Evolutionary conservation across 1,140 invertebrate species (phyloP).

Genomic region (Dreissena rostriformis): DNA sequence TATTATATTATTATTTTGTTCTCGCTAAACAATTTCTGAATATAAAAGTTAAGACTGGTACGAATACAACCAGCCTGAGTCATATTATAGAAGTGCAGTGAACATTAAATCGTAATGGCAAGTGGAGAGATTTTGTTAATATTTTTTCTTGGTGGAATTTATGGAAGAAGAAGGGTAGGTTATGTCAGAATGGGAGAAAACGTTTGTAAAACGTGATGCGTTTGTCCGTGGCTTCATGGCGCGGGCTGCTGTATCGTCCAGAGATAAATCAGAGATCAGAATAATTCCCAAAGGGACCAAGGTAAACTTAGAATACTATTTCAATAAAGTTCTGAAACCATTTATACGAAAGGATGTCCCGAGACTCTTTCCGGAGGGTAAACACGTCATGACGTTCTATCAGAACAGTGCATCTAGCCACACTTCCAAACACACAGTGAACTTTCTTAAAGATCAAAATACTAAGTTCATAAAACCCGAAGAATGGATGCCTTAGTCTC

Average conservation of each 20-base stretch:
- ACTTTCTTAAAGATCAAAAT: constrained; percentile 5
- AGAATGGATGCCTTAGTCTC: constrained; percentile 7
- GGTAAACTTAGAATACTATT: constrained; percentile 11
- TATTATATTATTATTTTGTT: too few species aligned
- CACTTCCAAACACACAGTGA: background rate
- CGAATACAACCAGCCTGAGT: too few species aligned
- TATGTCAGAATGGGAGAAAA: constrained; percentile 20
- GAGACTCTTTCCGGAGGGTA: constrained; percentile 12
- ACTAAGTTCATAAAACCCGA: background rate
- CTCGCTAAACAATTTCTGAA: too few species aligned
- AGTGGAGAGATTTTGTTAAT: constrained; percentile 23
- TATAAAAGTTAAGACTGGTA: too few species aligned
- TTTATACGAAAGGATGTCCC: constrained; percentile 23
- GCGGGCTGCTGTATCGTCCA: constrained; percentile 21
- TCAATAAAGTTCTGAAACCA: constrained; percentile 12
- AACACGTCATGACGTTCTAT: constrained; percentile 7
- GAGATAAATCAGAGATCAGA: constrained; percentile 16
- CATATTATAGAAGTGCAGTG: too few species aligned
- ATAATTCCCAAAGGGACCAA: constrained; percentile 13
- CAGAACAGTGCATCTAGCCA: constrained; percentile 17
- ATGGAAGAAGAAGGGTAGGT: constrained; percentile 4
- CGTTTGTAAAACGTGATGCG: constrained; percentile 33
- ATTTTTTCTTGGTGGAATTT: constrained; percentile 36
- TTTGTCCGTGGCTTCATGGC: constrained; percentile 41
- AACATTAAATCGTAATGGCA: background rate